Conservation (phyloP, 2,113 vertebrate genomes). For the Larimichthys crocea region DNA sequence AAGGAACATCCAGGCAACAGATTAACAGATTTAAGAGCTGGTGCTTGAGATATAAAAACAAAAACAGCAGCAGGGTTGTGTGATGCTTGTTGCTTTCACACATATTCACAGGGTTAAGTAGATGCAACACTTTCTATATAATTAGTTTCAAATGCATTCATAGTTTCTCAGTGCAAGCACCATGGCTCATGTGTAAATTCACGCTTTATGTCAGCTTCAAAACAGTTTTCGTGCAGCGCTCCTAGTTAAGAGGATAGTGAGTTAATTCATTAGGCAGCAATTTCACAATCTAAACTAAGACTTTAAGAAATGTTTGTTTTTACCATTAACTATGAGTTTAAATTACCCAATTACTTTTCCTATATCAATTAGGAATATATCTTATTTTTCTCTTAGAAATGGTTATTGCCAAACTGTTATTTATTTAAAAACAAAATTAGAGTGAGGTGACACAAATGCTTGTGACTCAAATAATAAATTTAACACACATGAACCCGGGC, state of each 20-base stretch:
- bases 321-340: too few relatives aligned
- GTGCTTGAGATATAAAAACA: not conserved
- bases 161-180: not conserved
- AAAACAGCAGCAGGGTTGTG: not conserved
- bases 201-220: conserved; percentile 12
- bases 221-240: not conserved
- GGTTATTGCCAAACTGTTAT: not conserved
- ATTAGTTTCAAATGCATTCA: not conserved
- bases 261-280: not conserved
- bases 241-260: not conserved
- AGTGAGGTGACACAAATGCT: not conserved
- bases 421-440: not conserved
- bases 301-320: too few relatives aligned
- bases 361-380: not conserved
- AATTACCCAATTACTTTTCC: not conserved
- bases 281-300: not conserved
- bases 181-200: not conserved
- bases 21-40: conserved; percentile 5
- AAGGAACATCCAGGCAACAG: not conserved
- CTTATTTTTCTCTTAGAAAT: not conserved
- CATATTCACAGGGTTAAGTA: not conserved
- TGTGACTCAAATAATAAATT: not conserved
- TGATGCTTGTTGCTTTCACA: not conserved
- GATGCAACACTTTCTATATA: not conserved
- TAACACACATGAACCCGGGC: not conserved